Conservation (phyloP, 1,140 invertebrate genomes). For the Drosophila lowei region DNA sequence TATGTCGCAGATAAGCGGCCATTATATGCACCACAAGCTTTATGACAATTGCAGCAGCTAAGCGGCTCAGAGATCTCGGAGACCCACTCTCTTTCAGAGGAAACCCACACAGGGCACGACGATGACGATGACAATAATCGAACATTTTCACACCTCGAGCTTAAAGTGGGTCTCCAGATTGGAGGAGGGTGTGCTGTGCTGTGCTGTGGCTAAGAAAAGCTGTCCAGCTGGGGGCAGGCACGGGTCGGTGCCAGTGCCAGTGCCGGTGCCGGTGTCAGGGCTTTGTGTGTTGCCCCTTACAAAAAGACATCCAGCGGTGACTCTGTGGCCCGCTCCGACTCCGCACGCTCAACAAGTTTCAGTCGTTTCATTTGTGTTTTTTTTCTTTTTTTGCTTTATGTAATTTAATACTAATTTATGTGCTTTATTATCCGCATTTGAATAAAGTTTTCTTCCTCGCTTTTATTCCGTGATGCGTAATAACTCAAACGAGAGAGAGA, state of each 20-base stretch:
- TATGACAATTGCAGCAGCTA: slow-evolving; percentile 75
- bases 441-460: slow-evolving; percentile 50
- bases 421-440: slow-evolving; percentile 74
- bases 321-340: slow-evolving; percentile 15
- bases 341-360: slow-evolving; percentile 63
- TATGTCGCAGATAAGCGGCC: slow-evolving; percentile 75
- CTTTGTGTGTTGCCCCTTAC: slow-evolving; percentile 45
- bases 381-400: slow-evolving; percentile 36
- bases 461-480: slow-evolving; percentile 44
- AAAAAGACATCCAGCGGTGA: slow-evolving; percentile 63
- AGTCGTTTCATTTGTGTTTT: slow-evolving; percentile 12
- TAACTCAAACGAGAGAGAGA: slow-evolving; percentile 15
- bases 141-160: slow-evolving; percentile 82
- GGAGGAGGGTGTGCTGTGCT: slow-evolving; percentile 14
- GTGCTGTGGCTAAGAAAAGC: slow-evolving; percentile 28
- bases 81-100: slow-evolving; percentile 5
- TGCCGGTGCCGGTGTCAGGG: neutral
- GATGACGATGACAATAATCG: slow-evolving; percentile 79
- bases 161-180: slow-evolving; percentile 56
- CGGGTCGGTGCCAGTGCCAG: no score
- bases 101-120: slow-evolving; percentile 47
- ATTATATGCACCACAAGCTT: slow-evolving; percentile 67
- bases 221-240: slow-evolving; percentile 20
- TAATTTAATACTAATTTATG: slow-evolving; percentile 81
- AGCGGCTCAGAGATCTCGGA: slow-evolving; percentile 53